Base-by-base conservation (phyloP, 1,140 invertebrate genomes). In the Zaprionus capensis region DNA sequence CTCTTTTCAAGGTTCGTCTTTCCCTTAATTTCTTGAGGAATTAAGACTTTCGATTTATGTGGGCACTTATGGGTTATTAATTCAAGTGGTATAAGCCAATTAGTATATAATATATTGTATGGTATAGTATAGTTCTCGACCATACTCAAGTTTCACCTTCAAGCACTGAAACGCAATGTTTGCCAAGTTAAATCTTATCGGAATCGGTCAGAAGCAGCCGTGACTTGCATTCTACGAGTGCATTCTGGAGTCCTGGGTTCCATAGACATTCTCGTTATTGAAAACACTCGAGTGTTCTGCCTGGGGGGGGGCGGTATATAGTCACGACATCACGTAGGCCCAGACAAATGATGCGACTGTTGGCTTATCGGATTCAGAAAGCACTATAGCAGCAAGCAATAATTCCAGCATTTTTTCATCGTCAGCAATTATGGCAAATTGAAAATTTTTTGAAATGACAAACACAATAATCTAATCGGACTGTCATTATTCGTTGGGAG, bases 381-480 rank as follows among this genome's bases (percentile, higher is more conserved):
- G 9, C 31, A 34, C 7, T 34, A 34, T 34, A 34, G 31, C 0
- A 34, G 31, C 9, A 11, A 46, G 41, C n/a, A 44, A 44, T 44
- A 44, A 44, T 44, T 44, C n/a, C n/a, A 44, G n/a, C n/a, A 46
- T 9, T 46, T 46, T 17, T 46, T 46, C 41, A 46, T 46, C n/a
- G 41, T 46, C 7, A 46, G n/a, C 41, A 44, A 44, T 44, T 44
- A 44, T n/a, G 41, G n/a, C 6, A 17, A 46, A 46, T 46, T 46
- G 41, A 46, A 17, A 4, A 46, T 17, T 38, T 38, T 15, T 15
- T 15, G 0, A 46, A 17, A 7, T 17, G n/a, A 46, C n/a, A 46
- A 17, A 46, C 41, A 46, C 41, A 46, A 46, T 46, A 46, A 46
- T 46, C 41, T 46, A 46, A 46, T 46, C n/a, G 41, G n/a, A 44